Evolutionary conservation across 37 sponge, comb jelly and placozoan genomes (phyloP).

Genomic region (Axinella damicornis): DNA sequence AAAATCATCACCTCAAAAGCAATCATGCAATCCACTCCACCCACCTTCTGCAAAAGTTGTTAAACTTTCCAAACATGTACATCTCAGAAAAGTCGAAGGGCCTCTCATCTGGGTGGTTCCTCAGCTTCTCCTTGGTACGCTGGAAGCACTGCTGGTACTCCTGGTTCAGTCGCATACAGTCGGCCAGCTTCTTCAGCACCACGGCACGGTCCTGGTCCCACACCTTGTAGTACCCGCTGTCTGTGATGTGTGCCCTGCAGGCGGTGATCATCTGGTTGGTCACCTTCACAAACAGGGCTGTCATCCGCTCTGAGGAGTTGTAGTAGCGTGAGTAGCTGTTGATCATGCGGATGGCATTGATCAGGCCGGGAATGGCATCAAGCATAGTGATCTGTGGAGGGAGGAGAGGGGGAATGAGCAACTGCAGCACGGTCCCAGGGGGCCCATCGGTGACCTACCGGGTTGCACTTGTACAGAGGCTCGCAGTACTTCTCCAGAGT

Average conservation of each 20-base stretch:
- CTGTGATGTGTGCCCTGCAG: conserved; percentile 90
- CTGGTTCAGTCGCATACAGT: conserved; percentile 85
- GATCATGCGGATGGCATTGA: conserved; percentile 99
- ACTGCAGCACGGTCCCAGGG: too few species aligned
- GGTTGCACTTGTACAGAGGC: conserved; percentile 97
- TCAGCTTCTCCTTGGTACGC: conserved; percentile 88
- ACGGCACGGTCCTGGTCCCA: conserved; percentile 93
- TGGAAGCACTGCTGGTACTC: conserved; percentile 97
- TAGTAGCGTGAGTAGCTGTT: conserved; percentile 99
- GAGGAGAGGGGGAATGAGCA: too few species aligned
- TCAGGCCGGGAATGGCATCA: conserved; percentile 96
- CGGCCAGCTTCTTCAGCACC: conserved; percentile 79
- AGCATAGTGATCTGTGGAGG: conserved; percentile 86
- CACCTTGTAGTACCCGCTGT: conserved; percentile 85
- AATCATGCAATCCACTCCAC: too few species aligned
- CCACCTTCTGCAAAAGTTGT: conserved; percentile 85
- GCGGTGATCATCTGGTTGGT: conserved; percentile 99
- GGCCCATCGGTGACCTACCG: conserved; percentile 57
- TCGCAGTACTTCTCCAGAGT: conserved; percentile 97
- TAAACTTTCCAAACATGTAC: conserved; percentile 99
- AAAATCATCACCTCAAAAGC: too few species aligned
- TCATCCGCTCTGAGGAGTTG: conserved; percentile 99
- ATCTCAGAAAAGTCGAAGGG: conserved; percentile 99
- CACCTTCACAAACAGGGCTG: conserved; percentile 98
- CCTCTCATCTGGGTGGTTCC: conserved; percentile 86